phyloP scores from a whole-genome alignment of 1,140 invertebrate genomes.

The Drosophila gunungcola region DNA sequence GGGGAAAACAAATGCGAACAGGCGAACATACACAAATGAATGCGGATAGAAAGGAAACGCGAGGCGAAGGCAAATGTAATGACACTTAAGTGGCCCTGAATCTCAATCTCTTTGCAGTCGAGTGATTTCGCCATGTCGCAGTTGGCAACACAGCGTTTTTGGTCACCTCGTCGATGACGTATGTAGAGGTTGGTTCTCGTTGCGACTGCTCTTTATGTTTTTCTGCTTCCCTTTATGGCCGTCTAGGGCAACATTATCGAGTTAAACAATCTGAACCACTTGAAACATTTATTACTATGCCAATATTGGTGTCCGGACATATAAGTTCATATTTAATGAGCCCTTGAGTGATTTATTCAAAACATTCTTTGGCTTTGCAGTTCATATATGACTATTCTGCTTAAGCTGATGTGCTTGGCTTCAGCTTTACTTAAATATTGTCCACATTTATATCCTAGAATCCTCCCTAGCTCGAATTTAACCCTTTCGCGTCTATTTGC shows the following conservation, averaged over 20 bases:
- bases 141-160: constrained; percentile 20
- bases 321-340: constrained; percentile 19
- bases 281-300: constrained; percentile 27
- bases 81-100: constrained; percentile 71
- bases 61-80: constrained; percentile 34
- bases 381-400: too few relatives aligned
- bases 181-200: constrained; percentile 25
- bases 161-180: constrained; percentile 41
- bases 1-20: constrained; percentile 27
- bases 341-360: constrained; percentile 12
- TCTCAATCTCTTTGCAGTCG: constrained; percentile 76
- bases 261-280: constrained; percentile 11
- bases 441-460: not conserved
- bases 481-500: constrained; percentile 18
- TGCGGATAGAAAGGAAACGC: constrained; percentile 30
- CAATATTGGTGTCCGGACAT: constrained; percentile 14
- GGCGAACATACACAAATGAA: constrained; percentile 44
- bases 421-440: too few relatives aligned
- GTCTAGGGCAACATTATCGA: constrained; percentile 27
- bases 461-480: constrained; percentile 14
- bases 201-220: constrained; percentile 1
- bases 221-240: constrained; percentile 7
- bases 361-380: not conserved
- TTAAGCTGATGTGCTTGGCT: too few relatives aligned
- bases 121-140: constrained; percentile 61